Evolutionary conservation across 2,888 invertebrate genomes (phyloP), one percentile per base, ranked within the genome.

Genomic region (Apotomis capreana): DNA sequence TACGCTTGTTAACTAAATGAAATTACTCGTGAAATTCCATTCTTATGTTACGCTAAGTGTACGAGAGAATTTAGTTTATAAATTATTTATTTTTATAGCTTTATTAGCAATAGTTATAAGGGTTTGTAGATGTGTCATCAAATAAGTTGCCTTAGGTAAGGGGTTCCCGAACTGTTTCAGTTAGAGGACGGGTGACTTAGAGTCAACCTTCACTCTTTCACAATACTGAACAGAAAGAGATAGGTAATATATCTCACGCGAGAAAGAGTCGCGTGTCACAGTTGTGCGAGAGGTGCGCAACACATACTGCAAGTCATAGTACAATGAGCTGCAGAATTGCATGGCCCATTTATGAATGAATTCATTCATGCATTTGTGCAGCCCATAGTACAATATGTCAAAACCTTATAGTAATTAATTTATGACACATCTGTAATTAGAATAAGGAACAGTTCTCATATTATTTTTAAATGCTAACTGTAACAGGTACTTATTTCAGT

Each of bases 21-120:
- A 79, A 78, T 80, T 78, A 78, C 76, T 70, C n/a, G 74, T 76
- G 75, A 70, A 76, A 79, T 80, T 79, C 76, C 76, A 77, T 76
- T 63, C 69, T 71, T 68, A 64, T 67, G 73, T 72, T 76, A 40
- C 60, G 51, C 55, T 65, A 37, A 15, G 74, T 75, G 75, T 73
- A 72, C 12, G 65, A 65, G 75, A 78, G 68, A 76, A 75, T 76
- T 75, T 74, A 73, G 70, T 76, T 75, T 13, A 36, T 70, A 40
- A 74, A 73, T 74, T 76, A 76, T 75, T 77, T 79, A 78, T 79
- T 77, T 77, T 74, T 75, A 74, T 68, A 37, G 71, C 57, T 61
- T 68, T 70, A 63, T 60, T 60, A 65, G 40, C 63, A 63, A 52
- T 64, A 61, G n/a, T 52, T 2, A 26, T 60, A 60, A 60, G 60